Evolutionary conservation across 2,888 invertebrate species (phyloP).

Genomic region (Lasiommata megera): DNA sequence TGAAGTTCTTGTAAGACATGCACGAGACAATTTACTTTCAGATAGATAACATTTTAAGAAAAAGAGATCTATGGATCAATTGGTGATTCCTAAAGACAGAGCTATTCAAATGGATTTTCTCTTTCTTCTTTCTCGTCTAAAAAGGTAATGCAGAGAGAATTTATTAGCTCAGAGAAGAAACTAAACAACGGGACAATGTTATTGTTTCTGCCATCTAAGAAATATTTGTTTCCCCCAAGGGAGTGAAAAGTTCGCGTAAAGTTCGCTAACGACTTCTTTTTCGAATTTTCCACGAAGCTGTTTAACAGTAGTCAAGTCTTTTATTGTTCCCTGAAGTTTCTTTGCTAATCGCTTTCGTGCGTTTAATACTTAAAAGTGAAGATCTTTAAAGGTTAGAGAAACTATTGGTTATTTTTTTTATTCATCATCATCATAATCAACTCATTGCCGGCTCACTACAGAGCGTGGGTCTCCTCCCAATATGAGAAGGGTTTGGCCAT

Average conservation of each 20-base stretch:
- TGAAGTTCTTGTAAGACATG: no score
- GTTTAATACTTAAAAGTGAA: constrained; percentile 34
- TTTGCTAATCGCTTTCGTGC: constrained; percentile 40
- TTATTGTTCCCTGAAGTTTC: constrained; percentile 48
- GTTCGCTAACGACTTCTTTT: constrained; percentile 76
- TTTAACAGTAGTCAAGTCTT: constrained; percentile 61
- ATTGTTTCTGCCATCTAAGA: constrained; percentile 52
- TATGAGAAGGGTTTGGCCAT: no score
- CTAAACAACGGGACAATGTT: constrained; percentile 58
- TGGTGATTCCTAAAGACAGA: no score
- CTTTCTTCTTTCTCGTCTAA: no score
- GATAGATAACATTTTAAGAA: no score
- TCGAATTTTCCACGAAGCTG: constrained; percentile 63
- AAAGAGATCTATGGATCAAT: no score
- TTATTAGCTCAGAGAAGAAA: constrained; percentile 20
- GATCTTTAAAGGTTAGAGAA: neutral
- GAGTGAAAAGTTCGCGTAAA: constrained; percentile 58
- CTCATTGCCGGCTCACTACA: no score
- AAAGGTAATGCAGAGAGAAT: constrained; percentile 5
- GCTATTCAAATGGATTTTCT: no score
- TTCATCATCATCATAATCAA: no score
- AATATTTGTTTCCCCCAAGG: constrained; percentile 68
- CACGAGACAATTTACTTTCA: no score
- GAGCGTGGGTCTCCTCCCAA: no score
- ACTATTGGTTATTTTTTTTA: neutral